Conservation (phyloP, 2,797 vertebrate genomes). For the Geotrypetes seraphini region DNA sequence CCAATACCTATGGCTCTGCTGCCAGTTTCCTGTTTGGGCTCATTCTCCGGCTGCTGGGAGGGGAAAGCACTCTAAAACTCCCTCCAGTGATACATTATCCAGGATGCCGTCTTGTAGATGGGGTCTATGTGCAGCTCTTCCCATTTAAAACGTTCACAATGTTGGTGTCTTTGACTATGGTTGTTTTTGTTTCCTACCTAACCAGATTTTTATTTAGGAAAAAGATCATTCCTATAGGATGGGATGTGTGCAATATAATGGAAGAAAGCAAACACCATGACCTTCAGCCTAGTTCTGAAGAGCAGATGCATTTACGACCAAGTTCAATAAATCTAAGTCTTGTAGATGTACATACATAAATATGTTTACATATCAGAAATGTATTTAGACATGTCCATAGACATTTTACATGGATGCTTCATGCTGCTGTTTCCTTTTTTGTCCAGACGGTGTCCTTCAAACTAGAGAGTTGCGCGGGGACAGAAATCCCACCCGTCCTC, state of each 20-base stretch:
- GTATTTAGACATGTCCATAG: too few relatives aligned
- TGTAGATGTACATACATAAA: not conserved
- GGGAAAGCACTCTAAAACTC: conserved; percentile 2
- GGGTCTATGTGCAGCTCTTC: not conserved
- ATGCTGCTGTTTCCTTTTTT: too few relatives aligned
- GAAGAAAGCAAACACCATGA: fast-evolving
- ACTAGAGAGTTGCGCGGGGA: too few relatives aligned
- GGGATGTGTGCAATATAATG: conserved; percentile 53
- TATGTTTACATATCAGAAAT: too few relatives aligned
- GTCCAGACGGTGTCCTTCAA: too few relatives aligned
- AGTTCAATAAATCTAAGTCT: not conserved
- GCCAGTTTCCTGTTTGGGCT: conserved; percentile 2
- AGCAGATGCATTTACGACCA: not conserved
- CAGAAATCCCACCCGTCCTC: too few relatives aligned
- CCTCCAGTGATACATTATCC: conserved; percentile 5
- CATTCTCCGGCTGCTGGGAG: not conserved
- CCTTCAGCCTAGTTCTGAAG: conserved; percentile 6
- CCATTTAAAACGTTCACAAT: conserved; percentile 59
- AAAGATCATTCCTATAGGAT: conserved; percentile 45
- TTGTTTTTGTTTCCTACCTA: conserved; percentile 47
- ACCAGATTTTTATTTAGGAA: conserved; percentile 48
- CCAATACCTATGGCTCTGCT: conserved; percentile 6
- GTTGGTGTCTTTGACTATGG: conserved; percentile 43
- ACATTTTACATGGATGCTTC: too few relatives aligned
- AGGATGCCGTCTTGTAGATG: conserved; percentile 1